phyloP scores from a whole-genome alignment of 2,888 invertebrate genomes.

The Hylaea fasciaria region DNA sequence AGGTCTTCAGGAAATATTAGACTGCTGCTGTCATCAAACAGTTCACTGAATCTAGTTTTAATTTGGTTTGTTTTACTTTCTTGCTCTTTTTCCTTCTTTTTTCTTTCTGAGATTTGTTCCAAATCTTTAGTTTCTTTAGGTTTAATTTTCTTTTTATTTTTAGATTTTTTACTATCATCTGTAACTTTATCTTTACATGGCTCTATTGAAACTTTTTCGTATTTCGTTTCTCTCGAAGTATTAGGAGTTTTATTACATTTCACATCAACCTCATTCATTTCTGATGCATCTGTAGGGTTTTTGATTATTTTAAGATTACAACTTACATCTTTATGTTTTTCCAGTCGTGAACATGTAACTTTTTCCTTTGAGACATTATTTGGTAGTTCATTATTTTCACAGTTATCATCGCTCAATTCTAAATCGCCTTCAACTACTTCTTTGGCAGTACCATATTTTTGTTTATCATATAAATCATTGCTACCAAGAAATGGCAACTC shows the following conservation, averaged over 20 bases:
- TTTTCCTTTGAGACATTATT: slow-evolving; percentile 6
- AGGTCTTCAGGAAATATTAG: slow-evolving; percentile 77
- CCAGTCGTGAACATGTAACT: background rate
- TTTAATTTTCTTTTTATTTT: slow-evolving; percentile 51
- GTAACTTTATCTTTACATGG: slow-evolving; percentile 20
- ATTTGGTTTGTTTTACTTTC: slow-evolving; percentile 43
- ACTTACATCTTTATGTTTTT: slow-evolving; percentile 2
- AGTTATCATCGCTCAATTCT: slow-evolving; percentile 73
- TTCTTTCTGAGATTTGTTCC: slow-evolving; percentile 17
- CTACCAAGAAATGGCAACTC: slow-evolving; percentile 6
- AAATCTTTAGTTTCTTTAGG: slow-evolving; percentile 44
- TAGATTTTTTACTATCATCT: slow-evolving; percentile 48
- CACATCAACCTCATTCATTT: background rate
- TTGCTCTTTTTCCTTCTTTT: slow-evolving; percentile 28
- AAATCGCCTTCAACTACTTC: slow-evolving; percentile 70
- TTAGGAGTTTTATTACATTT: background rate
- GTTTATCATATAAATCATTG: slow-evolving; percentile 9
- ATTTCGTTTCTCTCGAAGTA: background rate
- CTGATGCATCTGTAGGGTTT: background rate
- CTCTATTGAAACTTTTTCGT: background rate
- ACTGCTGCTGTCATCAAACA: slow-evolving; percentile 77
- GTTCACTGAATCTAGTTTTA: slow-evolving; percentile 65
- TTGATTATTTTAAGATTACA: background rate
- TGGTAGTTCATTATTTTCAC: slow-evolving; percentile 50
- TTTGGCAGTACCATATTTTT: slow-evolving; percentile 37